A percentile compares a stretch with the other conserved stretches of the same genome.
Conservation (phyloP, 2,113 vertebrate species). For the Electrona antarctica region DNA sequence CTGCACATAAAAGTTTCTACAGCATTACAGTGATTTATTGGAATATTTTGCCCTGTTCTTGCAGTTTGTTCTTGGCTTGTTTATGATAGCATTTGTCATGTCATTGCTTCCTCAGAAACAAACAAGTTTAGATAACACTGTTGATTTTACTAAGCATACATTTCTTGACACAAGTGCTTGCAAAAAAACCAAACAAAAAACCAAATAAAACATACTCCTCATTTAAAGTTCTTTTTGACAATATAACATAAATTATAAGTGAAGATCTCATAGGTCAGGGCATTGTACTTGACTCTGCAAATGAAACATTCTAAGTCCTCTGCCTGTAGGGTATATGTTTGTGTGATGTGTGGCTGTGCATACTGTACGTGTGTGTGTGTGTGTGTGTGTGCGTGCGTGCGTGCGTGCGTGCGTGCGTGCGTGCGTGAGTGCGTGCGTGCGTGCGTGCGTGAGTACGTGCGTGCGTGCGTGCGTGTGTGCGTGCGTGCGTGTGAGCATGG, state of each 20-base stretch:
- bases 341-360: too few relatives aligned
- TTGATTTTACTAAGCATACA: not conserved
- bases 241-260: not conserved
- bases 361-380: too few relatives aligned
- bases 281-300: not conserved
- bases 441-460: not conserved
- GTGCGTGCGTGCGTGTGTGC: constrained; percentile 9
- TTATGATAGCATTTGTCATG: constrained; percentile 6
- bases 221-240: constrained; percentile 9
- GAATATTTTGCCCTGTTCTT: constrained; percentile 8
- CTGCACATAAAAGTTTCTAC: not conserved
- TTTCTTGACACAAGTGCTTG: not conserved
- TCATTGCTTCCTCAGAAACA: not conserved
- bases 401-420: not conserved
- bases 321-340: not conserved
- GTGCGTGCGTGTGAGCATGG: constrained; percentile 11
- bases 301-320: not conserved
- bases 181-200: constrained; percentile 23
- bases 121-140: not conserved
- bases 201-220: constrained; percentile 11
- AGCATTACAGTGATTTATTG: constrained; percentile 34
- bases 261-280: not conserved
- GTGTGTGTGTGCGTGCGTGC: too few relatives aligned
- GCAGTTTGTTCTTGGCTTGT: constrained; percentile 8
- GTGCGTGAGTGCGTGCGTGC: constrained; percentile 16